phyloP scores from a whole-genome alignment of 2,797 vertebrate genomes.

The Todus mexicanus region DNA sequence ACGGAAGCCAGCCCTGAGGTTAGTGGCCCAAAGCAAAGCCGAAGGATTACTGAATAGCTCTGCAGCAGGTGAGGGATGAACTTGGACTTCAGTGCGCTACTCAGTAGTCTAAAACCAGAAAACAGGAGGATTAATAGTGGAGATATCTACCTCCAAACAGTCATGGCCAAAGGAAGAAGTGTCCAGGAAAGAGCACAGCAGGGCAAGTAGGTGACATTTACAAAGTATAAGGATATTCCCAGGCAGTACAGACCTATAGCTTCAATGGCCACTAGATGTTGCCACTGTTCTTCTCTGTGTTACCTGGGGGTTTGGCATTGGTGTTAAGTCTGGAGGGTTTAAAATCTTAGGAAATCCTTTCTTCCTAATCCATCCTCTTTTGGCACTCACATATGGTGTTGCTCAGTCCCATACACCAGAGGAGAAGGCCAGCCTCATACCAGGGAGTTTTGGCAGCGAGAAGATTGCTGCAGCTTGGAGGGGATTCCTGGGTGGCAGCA shows the following conservation, averaged over 20 bases:
- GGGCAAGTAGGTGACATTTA: neutral
- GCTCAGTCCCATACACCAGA: neutral
- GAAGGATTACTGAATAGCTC: neutral
- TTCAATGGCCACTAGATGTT: slow-evolving; percentile 45
- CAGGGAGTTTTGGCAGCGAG: neutral
- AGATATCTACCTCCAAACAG: neutral
- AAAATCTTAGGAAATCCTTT: slow-evolving; percentile 47
- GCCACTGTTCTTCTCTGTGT: slow-evolving; percentile 2
- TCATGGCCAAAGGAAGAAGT: neutral
- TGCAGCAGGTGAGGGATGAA: neutral
- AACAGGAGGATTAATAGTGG: neutral
- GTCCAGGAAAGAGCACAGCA: neutral
- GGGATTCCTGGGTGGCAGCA: neutral
- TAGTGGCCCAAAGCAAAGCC: neutral
- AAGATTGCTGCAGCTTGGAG: neutral
- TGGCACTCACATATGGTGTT: neutral
- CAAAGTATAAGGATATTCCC: neutral
- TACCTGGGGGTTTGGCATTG: neutral
- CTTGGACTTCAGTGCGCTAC: neutral
- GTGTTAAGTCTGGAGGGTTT: neutral
- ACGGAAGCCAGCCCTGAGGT: neutral
- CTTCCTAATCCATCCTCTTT: slow-evolving; percentile 37
- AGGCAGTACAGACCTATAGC: neutral
- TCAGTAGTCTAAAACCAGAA: neutral
- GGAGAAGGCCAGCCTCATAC: neutral